These are phyloP conservation scores for Pardalotus punctatus DNA, from an alignment of 2,113 vertebrate genomes.

Conservation along the genomic window DNA sequence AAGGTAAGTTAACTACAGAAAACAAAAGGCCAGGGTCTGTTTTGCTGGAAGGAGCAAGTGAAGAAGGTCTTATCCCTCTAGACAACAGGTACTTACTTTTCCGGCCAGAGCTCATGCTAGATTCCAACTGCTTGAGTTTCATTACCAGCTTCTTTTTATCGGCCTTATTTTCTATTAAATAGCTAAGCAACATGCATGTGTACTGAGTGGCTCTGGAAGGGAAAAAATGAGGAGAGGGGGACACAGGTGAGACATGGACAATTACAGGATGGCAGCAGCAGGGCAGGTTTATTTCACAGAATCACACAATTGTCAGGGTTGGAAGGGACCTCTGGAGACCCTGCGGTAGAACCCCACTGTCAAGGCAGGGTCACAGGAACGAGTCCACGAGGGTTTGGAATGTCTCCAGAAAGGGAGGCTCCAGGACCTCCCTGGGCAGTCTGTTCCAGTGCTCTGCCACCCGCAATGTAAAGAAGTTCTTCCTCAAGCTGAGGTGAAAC, in stretches of 20 bases:
- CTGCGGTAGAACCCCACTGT: neutral
- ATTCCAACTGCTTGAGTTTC: slow-evolving; percentile 87
- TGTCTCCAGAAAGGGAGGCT: neutral
- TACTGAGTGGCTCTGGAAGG: slow-evolving; percentile 91
- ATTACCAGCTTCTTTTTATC: slow-evolving; percentile 76
- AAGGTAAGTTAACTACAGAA: neutral
- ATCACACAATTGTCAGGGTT: neutral
- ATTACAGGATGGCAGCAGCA: neutral
- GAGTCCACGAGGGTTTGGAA: neutral
- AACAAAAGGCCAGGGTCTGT: neutral
- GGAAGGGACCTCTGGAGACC: neutral
- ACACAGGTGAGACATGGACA: slow-evolving; percentile 27
- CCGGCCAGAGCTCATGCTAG: slow-evolving; percentile 88
- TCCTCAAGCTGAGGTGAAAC: neutral
- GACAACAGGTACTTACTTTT: slow-evolving; percentile 87
- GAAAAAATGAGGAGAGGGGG: slow-evolving; percentile 49
- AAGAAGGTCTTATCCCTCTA: neutral
- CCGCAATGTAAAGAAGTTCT: neutral
- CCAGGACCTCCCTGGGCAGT: neutral
- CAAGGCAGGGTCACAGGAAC: neutral
- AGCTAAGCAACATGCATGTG: slow-evolving; percentile 85
- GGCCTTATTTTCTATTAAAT: slow-evolving; percentile 82
- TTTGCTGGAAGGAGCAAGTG: neutral
- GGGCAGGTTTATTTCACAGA: neutral
- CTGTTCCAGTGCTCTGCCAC: neutral